Evolutionary conservation across 2,113 vertebrate genomes (phyloP).

Genomic region (Zosterops hypoxanthus): DNA sequence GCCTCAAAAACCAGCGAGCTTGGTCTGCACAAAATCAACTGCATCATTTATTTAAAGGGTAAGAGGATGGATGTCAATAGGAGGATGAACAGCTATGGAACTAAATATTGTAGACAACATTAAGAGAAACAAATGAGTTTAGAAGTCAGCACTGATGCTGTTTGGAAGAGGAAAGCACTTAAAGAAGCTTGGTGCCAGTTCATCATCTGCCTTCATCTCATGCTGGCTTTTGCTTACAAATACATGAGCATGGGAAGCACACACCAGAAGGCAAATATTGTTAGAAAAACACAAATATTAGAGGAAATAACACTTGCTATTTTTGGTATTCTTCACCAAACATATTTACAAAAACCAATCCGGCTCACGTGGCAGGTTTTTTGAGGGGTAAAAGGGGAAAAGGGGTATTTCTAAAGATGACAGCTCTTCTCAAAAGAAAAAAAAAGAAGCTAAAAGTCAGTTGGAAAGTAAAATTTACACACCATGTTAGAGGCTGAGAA

Average conservation of each 20-base stretch:
- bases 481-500: background rate
- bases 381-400: background rate
- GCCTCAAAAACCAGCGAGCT: background rate
- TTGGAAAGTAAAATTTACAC: background rate
- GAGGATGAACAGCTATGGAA: background rate
- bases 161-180: background rate
- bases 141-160: background rate
- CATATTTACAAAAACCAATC: background rate
- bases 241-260: background rate
- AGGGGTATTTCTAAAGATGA: background rate
- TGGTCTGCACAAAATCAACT: background rate
- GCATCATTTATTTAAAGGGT: slow-evolving; percentile 28
- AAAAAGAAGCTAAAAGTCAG: background rate
- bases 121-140: background rate
- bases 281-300: background rate
- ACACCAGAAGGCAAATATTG: background rate
- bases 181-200: background rate
- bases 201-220: background rate
- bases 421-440: background rate
- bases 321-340: background rate
- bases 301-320: background rate
- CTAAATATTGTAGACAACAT: background rate
- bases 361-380: background rate
- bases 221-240: background rate
- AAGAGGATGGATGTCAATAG: slow-evolving; percentile 5